Conservation (phyloP, 2,888 invertebrate species). For the Rhamphomyia laevipes region DNA sequence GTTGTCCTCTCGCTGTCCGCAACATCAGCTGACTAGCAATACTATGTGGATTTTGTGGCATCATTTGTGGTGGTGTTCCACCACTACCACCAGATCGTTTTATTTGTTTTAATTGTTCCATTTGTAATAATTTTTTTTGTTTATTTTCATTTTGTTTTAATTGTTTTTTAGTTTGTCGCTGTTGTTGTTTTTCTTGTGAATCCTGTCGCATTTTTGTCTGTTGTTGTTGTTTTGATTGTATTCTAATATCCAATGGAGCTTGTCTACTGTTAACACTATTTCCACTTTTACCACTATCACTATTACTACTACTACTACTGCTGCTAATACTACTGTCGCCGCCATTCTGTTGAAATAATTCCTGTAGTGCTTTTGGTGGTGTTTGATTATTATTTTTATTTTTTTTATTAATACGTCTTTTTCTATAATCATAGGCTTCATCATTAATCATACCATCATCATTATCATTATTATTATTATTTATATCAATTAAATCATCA, state of each 20-base stretch:
- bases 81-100: conserved; percentile 25
- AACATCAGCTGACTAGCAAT: conserved; percentile 68
- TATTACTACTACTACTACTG: conserved; percentile 4
- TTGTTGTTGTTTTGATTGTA: conserved; percentile 14
- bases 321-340: conserved; percentile 10
- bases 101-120: conserved; percentile 14
- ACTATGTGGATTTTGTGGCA: conserved; percentile 39
- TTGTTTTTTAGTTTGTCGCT: conserved; percentile 15
- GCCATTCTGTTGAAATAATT: conserved; percentile 25
- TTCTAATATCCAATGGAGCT: conserved; percentile 5
- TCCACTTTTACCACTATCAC: conserved; percentile 6
- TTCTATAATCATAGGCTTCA: neutral
- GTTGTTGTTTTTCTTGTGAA: conserved; percentile 15
- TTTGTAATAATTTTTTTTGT: neutral
- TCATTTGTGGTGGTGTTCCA: conserved; percentile 16
- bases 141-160: conserved; percentile 19
- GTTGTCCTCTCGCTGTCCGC: conserved; percentile 59
- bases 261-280: neutral
- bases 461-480: neutral
- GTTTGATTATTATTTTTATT: neutral
- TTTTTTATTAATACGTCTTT: neutral
- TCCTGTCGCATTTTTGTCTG: conserved; percentile 7
- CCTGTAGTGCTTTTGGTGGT: conserved; percentile 25
- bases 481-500: neutral
- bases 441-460: neutral